phyloP scores from a whole-genome alignment of 1,140 invertebrate genomes.

The Mamestra configurata region DNA sequence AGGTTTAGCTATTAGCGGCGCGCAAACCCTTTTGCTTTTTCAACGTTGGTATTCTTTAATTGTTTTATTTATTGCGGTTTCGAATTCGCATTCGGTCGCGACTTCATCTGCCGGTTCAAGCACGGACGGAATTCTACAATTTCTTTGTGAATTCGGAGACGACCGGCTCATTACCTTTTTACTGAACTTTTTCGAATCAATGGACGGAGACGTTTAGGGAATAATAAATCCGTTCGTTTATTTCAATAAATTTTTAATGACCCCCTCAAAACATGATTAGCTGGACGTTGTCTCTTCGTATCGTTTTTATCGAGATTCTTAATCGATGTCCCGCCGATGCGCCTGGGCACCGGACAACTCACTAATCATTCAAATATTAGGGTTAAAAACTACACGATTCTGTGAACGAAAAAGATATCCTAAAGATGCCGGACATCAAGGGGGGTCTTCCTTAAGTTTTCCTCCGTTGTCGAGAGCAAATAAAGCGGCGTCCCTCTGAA shows the following conservation, averaged over 20 bases:
- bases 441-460: conserved; percentile 79
- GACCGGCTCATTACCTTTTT: conserved; percentile 51
- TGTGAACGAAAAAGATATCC: conserved; percentile 71
- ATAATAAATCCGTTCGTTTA: conserved; percentile 17
- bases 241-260: conserved; percentile 48
- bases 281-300: conserved; percentile 47
- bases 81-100: conserved; percentile 51
- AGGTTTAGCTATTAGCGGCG: conserved; percentile 63
- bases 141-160: conserved; percentile 56
- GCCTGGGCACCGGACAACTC: conserved; percentile 62
- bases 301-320: conserved; percentile 66
- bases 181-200: conserved; percentile 34
- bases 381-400: conserved; percentile 67
- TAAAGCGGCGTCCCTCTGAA: conserved; percentile 82
- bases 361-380: conserved; percentile 78
- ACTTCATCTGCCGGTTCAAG: conserved; percentile 65
- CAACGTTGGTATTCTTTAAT: conserved; percentile 63
- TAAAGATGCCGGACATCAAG: conserved; percentile 74
- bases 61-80: conserved; percentile 70
- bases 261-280: conserved; percentile 63
- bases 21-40: conserved; percentile 39
- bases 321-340: conserved; percentile 66
- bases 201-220: conserved; percentile 13
- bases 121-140: conserved; percentile 58
- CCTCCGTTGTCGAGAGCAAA: conserved; percentile 70